Evolutionary conservation across 2,888 invertebrate genomes (phyloP).

Genomic region (Chrysina gloriosa): DNA sequence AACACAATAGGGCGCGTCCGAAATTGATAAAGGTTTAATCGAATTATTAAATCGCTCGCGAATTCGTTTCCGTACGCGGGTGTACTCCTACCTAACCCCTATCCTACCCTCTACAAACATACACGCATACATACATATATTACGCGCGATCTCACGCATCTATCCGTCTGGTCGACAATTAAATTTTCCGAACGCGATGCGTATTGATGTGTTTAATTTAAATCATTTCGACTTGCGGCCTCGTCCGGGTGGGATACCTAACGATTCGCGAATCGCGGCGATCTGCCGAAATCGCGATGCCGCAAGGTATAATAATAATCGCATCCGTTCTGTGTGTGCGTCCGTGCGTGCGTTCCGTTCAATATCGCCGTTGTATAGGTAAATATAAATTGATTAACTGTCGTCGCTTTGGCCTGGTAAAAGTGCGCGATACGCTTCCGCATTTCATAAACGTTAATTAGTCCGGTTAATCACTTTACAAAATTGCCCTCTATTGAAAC

Average conservation of each 20-base stretch:
- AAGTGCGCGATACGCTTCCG: not conserved
- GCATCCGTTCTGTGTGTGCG: not conserved
- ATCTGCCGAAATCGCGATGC: not conserved
- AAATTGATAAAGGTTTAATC: conserved; percentile 8
- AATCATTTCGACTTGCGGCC: conserved; percentile 8
- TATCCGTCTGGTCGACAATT: conserved; percentile 14
- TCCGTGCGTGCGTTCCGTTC: not conserved
- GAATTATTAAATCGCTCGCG: not conserved
- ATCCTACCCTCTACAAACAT: not conserved
- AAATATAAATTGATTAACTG: conserved; percentile 11
- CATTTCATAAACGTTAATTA: conserved; percentile 12
- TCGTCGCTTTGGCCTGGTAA: not conserved
- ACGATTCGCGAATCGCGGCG: not conserved
- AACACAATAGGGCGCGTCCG: not conserved
- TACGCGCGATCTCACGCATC: not conserved
- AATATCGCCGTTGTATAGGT: not conserved
- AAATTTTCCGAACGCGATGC: conserved; percentile 14
- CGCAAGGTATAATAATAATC: not conserved
- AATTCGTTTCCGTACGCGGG: not conserved
- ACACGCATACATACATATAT: not conserved
- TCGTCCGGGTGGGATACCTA: not conserved
- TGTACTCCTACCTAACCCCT: no score
- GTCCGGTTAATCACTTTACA: not conserved
- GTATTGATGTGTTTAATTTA: conserved; percentile 23
- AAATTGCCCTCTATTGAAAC: conserved; percentile 8